Base-by-base conservation (phyloP, 1,140 invertebrate species). In the Megalonaias nervosa region DNA sequence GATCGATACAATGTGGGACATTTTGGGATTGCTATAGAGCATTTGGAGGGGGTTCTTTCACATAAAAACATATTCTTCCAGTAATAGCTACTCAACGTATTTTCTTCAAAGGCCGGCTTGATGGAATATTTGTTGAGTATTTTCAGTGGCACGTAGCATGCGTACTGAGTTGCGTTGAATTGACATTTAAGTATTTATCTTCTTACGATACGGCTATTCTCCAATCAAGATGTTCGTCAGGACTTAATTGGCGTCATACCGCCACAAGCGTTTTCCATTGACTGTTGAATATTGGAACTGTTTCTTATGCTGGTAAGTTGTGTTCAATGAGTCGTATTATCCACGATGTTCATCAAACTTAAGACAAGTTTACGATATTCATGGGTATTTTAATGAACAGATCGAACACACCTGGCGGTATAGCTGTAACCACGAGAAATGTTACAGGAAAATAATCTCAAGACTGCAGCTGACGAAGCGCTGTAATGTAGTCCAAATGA, bases 91-190 rank as follows among this genome's bases (percentile, higher is more conserved):
- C 26, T 66, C 19, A 61, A 19, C n/a, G n/a, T n/a, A n/a, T n/a
- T n/a, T n/a, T n/a, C n/a, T 11, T n/a, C 57, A 23, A 75, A 57
- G 14, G 31, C 65, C 56, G 73, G 56, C 23, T 59, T 69, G 48
- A 74, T n/a, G n/a, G n/a, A n/a, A n/a, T n/a, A n/a, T n/a, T n/a
- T n/a, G n/a, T n/a, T n/a, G n/a, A n/a, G n/a, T 38, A 75, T 57
- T 58, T 75, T 75, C 6, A 75, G 55, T 6, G 38, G 57, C 3
- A 75, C 31, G 23, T 75, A 75, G 56, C 73, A 75, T 60, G 67
- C 68, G 61, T 67, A 57, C 55, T 75, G 73, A 9, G 55, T 58
- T n/a, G 17, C n/a, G 48, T 60, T 75, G 5, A 75, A 38, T n/a
- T 48, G 58, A 21, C 67, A 23, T 66, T 68, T 75, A 19, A 75